Evolutionary conservation across 2,888 invertebrate genomes (phyloP).

Genomic region (Epicampocera succincta): DNA sequence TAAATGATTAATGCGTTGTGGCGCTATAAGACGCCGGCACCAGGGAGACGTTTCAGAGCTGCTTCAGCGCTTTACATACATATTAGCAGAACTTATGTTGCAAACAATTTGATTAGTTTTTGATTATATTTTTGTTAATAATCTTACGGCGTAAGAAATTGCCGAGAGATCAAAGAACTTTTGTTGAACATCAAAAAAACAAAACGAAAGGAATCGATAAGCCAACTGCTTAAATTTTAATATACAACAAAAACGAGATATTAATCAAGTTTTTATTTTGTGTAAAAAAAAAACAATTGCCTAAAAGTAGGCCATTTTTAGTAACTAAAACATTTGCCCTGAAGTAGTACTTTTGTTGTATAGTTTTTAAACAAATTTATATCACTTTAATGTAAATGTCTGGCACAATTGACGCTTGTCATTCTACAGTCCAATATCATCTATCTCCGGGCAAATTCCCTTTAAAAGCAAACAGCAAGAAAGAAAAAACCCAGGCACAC

Average conservation of each 20-base stretch:
- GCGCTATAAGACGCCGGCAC: neutral
- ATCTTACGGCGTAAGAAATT: too few relatives aligned
- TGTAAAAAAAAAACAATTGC: neutral
- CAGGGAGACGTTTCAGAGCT: neutral
- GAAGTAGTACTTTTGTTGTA: too few relatives aligned
- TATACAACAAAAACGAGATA: too few relatives aligned
- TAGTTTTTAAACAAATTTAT: too few relatives aligned
- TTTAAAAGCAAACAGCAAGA: neutral
- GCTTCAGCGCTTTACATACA: too few relatives aligned
- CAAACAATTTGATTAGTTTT: conserved; percentile 41
- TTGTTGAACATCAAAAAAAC: too few relatives aligned
- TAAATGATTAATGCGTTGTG: conserved; percentile 63
- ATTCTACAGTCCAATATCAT: conserved; percentile 67
- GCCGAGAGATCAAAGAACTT: too few relatives aligned
- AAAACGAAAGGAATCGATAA: too few relatives aligned
- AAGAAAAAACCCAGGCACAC: conserved; percentile 27
- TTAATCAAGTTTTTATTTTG: too few relatives aligned
- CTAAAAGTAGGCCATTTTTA: conserved; percentile 19
- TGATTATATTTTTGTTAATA: too few relatives aligned
- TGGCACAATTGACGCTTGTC: conserved; percentile 72
- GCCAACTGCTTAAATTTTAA: too few relatives aligned
- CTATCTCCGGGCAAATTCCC: conserved; percentile 53
- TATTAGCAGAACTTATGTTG: conserved; percentile 28
- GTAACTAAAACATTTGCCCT: neutral
- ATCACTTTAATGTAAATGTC: conserved; percentile 50